Conservation (phyloP, 2,797 vertebrate species). For the Oreochromis grahami region DNA sequence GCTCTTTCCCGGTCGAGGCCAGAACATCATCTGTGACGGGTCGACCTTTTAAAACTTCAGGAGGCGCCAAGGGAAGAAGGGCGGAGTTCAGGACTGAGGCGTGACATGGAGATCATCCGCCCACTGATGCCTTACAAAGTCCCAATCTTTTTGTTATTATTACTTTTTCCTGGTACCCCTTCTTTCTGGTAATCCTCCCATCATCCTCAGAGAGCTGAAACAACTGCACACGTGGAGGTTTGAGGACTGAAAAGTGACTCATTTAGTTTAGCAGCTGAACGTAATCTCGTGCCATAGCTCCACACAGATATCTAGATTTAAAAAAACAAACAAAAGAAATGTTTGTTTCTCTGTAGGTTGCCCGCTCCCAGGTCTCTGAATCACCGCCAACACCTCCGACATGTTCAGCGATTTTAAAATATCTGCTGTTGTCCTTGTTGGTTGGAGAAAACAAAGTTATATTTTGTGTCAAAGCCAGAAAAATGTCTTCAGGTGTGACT, state of each 20-base stretch:
- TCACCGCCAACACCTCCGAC: neutral
- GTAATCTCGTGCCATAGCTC: slow-evolving; percentile 31
- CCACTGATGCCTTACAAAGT: slow-evolving; percentile 46
- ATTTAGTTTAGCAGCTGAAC: neutral
- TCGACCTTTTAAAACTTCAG: slow-evolving; percentile 55
- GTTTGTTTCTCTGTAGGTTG: neutral
- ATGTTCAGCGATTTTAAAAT: neutral
- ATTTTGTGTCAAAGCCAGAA: neutral
- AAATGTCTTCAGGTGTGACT: neutral
- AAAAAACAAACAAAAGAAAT: neutral
- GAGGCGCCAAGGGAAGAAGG: neutral
- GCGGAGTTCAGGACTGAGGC: neutral
- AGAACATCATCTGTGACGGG: slow-evolving; percentile 77
- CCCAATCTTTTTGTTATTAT: neutral
- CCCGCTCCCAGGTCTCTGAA: neutral
- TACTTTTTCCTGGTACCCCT: neutral
- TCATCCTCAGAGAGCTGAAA: neutral
- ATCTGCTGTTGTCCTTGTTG: neutral
- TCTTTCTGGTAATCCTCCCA: neutral
- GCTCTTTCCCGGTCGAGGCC: slow-evolving; percentile 72
- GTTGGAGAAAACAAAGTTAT: neutral
- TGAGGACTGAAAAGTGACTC: neutral
- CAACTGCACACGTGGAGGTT: neutral
- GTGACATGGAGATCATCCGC: neutral
- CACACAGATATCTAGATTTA: neutral